These are phyloP conservation scores for Agrotis clavis DNA, from an alignment of 2,888 invertebrate species.

Conservation along the genomic window DNA sequence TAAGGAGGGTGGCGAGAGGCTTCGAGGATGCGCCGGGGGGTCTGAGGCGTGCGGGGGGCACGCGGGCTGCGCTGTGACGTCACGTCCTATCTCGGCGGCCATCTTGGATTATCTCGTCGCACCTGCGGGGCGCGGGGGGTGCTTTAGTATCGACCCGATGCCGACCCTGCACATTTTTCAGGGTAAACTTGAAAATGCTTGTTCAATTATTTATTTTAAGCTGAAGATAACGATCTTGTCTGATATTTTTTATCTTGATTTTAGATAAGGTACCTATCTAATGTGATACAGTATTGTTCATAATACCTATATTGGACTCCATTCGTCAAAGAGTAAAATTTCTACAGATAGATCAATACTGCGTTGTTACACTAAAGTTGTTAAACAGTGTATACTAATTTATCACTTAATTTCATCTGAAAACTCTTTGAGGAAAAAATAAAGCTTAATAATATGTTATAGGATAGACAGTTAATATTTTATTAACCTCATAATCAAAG, in stretches of 20 bases:
- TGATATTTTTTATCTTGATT: slow-evolving; percentile 12
- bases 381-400: no score
- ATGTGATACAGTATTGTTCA: no score
- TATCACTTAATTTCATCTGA: no score
- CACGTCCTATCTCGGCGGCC: slow-evolving; percentile 92
- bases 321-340: neutral
- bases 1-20: slow-evolving; percentile 90
- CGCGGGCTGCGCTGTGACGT: slow-evolving; percentile 88
- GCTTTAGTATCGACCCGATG: slow-evolving; percentile 86
- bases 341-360: no score
- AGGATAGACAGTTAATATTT: no score
- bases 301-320: no score
- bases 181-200: slow-evolving; percentile 75
- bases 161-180: slow-evolving; percentile 88
- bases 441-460: no score
- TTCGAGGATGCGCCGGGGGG: slow-evolving; percentile 86
- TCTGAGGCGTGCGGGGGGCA: slow-evolving; percentile 73
- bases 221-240: slow-evolving; percentile 39
- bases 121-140: slow-evolving; percentile 88
- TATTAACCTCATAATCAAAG: no score
- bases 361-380: no score
- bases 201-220: slow-evolving; percentile 36
- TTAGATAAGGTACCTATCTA: neutral
- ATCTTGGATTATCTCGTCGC: slow-evolving; percentile 92
- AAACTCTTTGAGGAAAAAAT: no score